A percentile compares a stretch with the other conserved stretches of the same genome.
Conservation (phyloP, 2,888 invertebrate genomes). For the Cerceris ruficornis region DNA sequence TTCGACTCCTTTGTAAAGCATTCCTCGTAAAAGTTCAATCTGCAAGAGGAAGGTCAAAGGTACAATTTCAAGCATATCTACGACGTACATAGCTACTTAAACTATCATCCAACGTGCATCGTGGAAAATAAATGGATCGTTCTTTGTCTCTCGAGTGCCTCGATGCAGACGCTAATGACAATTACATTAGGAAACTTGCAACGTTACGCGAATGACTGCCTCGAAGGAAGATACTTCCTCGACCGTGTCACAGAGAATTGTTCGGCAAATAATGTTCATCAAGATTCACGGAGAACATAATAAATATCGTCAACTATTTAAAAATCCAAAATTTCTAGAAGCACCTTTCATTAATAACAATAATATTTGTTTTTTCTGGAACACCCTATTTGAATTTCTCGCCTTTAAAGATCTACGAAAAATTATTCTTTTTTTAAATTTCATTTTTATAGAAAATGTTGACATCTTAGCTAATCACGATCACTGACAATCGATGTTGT, state of each 20-base stretch:
- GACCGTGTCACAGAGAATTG: conserved; percentile 26
- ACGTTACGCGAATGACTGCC: neutral
- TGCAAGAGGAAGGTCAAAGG: neutral
- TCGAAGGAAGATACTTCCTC: conserved; percentile 5
- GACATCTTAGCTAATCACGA: no score
- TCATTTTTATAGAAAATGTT: no score
- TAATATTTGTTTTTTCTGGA: no score
- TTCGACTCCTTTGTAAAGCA: no score
- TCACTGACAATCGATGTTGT: no score
- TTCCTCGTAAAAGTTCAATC: no score
- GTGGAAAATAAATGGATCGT: neutral
- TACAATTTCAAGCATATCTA: neutral
- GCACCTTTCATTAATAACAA: no score
- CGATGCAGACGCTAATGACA: conserved; percentile 10
- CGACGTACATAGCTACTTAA: neutral
- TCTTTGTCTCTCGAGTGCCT: neutral
- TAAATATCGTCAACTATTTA: neutral
- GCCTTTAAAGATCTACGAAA: no score
- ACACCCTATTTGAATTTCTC: no score
- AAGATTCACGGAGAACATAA: neutral
- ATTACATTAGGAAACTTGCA: conserved; percentile 27
- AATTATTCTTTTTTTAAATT: no score
- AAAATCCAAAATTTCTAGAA: no score
- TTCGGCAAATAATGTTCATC: conserved; percentile 40
- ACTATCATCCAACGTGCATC: neutral